Evolutionary conservation across 2,797 vertebrate genomes (phyloP), one percentile per base, ranked within the genome.

Genomic region (Buceros bicornis): DNA sequence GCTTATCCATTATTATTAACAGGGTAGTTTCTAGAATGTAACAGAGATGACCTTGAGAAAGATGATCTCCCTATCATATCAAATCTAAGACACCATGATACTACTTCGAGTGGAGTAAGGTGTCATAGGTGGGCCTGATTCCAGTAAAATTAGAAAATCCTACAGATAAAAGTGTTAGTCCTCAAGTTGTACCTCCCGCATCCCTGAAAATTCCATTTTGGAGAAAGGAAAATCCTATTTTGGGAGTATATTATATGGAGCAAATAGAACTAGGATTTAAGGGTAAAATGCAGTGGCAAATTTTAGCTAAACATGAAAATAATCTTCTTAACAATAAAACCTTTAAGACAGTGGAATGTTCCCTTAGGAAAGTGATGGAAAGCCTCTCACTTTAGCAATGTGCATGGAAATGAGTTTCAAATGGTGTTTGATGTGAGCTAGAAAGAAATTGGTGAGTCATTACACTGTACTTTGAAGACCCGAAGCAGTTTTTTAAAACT

Each of bases 361-460:
- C 48, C 82, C 57, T 77, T 91, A 71, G 21, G 21, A 78, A 91
- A 83, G 21, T 65, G 64, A 80, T 47, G 43, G 60, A 94, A 94
- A 91, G 45, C 57, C 40, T 82, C 31, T 89, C 50, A 67, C 65
- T 92, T 67, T 31, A 48, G 81, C 65, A 89, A 33, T 58, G 33
- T 31, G 20, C 15, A 58, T 3, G 7, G 50, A 91, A 92, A 95
- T 60, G 21, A 82, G 12, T 81, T 94, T 92, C 78, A 93, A 89
- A 58, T 51, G 19, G 40, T 89, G 57, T 83, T 95, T 94, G 82
- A 89, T 89, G 77, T 65, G 24, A 56, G 51, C 67, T 91, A 81
- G 81, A 92, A 91, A 48, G 72, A 88, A 91, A 90, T 19, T 78
- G 57, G 45, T 94, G 86, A 93, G 62, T 96, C 87, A 91, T 77